phyloP scores from a whole-genome alignment of 2,113 vertebrate genomes.

The Dipodomys stephensi region DNA sequence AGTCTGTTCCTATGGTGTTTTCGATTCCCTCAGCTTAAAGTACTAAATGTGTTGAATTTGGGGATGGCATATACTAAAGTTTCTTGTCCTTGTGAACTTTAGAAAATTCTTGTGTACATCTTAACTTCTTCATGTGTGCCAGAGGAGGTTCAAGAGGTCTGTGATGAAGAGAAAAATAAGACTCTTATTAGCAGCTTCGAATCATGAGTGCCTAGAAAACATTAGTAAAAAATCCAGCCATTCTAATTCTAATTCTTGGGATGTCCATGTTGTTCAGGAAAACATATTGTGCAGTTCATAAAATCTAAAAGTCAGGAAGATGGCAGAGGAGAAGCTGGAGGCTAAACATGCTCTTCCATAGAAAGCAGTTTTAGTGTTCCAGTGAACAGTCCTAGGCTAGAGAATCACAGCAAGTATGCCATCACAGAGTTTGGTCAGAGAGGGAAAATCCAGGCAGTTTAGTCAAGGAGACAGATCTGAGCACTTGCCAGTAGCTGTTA shows the following conservation, averaged over 20 bases:
- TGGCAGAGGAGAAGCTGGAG: too few species aligned
- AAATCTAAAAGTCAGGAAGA: background rate
- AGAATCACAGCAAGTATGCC: too few species aligned
- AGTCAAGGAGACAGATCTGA: too few species aligned
- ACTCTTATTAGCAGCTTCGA: background rate
- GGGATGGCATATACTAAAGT: background rate
- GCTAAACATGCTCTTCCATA: too few species aligned
- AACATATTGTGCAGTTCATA: background rate
- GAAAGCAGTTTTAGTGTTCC: too few species aligned
- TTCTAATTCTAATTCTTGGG: background rate
- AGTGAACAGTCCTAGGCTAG: too few species aligned
- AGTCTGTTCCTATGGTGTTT: background rate
- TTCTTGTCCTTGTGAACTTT: background rate
- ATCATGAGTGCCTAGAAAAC: conserved; percentile 21
- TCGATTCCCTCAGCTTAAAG: background rate
- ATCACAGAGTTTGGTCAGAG: too few species aligned
- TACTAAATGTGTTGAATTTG: background rate
- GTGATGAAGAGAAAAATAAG: background rate
- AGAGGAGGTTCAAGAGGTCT: background rate
- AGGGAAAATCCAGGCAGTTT: too few species aligned
- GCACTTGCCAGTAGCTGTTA: too few species aligned
- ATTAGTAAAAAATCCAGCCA: background rate
- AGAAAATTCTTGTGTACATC: background rate
- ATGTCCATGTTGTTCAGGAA: background rate
- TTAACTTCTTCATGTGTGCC: background rate